Evolutionary conservation across 2,113 vertebrate species (phyloP).

Genomic region (Suricata suricatta): DNA sequence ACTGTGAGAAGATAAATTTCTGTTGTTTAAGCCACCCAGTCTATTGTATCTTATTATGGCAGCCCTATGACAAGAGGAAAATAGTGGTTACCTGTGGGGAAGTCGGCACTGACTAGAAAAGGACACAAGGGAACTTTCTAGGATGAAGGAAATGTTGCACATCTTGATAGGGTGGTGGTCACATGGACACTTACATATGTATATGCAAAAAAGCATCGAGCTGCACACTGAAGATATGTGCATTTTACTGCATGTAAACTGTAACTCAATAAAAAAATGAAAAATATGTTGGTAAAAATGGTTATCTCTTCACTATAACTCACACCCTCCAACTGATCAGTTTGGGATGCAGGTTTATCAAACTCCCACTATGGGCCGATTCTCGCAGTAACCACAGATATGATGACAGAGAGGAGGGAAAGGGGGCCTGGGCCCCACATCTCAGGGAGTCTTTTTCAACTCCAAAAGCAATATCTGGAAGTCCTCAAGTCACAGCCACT

Average conservation of each 20-base stretch:
- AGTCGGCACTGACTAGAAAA: not conserved
- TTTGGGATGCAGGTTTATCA: not conserved
- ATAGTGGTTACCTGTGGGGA: not conserved
- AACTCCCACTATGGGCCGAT: not conserved
- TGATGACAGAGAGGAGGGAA: rapidly evolving
- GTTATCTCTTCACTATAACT: not conserved
- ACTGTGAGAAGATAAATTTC: not conserved
- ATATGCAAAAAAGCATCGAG: not conserved
- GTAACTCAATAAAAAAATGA: not conserved
- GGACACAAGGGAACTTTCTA: not conserved
- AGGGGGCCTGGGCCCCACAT: not conserved
- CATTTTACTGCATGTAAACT: not conserved
- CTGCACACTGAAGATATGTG: not conserved
- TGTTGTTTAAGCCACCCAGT: not conserved
- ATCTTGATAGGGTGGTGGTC: not conserved
- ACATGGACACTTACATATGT: not conserved
- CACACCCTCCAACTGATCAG: not conserved
- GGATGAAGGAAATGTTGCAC: not conserved
- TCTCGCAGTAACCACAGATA: not conserved
- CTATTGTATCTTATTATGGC: not conserved
- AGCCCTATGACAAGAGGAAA: not conserved
- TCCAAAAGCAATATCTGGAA: constrained; percentile 44
- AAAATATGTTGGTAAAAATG: not conserved
- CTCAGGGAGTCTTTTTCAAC: not conserved
- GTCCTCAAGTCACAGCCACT: constrained; percentile 11